Evolutionary conservation across 1,140 invertebrate species (phyloP), one percentile per base, ranked within the genome.

Genomic region (Penaeus indicus): DNA sequence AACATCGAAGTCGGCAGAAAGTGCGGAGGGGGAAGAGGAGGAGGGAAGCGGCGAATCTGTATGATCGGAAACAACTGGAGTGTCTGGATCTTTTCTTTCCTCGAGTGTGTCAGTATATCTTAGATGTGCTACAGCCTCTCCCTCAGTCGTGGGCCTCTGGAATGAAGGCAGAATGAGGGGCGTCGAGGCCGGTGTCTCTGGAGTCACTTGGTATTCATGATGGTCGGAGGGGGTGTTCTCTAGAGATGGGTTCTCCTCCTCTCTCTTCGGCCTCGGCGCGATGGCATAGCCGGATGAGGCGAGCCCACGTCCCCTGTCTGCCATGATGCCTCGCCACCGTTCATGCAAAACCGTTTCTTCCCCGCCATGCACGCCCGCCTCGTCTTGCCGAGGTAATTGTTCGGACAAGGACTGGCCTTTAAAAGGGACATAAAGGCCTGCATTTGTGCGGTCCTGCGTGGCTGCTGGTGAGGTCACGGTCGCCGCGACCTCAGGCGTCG

Each of bases 121-220:
- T 25, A 21, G 25, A 19, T 32, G 42, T 32, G 72, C n/a, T 75
- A 3, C 72, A 16, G 13, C 72, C 27, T 32, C 5, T 25, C 18
- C 27, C 27, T 75, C 72, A 27, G 27, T 32, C 21, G 72, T 21
- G 27, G n/a, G 72, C 42, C 21, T 38, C 72, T 75, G 27, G 72
- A 75, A 75, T 75, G 72, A 75, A 27, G 72, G 72, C 72, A 60
- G 78, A 19, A 69, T 19, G 1, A 25, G 81, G 61, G 78, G 61
- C 22, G 42, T 67, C 21, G 3, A 21, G 19, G 79, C 60, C 54
- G 67, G 32, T 78, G 86, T 88, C 81, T 64, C 81, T 64, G 38
- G 75, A 75, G 81, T 88, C 81, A 84, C 86, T 88, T 88, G 86
- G 75, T 88, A 88, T 88, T 84, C 86, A 84, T 78, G 32, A 80